These are phyloP conservation scores for Bombus polaris DNA, from an alignment of 1,140 invertebrate genomes.

Conservation along the genomic window DNA sequence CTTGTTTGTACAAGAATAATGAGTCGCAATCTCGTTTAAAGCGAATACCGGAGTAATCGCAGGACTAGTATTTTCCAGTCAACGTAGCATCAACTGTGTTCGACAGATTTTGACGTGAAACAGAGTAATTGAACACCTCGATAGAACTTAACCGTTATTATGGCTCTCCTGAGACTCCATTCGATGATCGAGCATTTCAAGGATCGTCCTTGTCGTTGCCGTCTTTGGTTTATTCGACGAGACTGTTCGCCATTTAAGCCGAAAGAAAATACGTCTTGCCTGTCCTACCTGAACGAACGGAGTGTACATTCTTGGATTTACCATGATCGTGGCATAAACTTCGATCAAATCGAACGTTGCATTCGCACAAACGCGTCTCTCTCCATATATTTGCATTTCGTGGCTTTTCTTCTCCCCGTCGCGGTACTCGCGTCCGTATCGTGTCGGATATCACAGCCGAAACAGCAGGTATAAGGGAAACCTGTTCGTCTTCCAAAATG, in stretches of 20 bases:
- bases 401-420: too few species aligned
- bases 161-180: background rate
- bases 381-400: background rate
- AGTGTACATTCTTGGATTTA: background rate
- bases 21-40: background rate
- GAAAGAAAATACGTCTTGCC: background rate
- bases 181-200: too few species aligned
- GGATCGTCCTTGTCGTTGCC: too few species aligned
- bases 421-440: background rate
- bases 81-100: too few species aligned
- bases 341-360: background rate
- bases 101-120: too few species aligned
- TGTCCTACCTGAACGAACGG: background rate
- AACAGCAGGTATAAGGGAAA: background rate
- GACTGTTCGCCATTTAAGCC: background rate
- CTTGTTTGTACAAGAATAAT: constrained; percentile 18
- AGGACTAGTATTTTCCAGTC: background rate
- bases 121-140: background rate
- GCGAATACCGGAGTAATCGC: background rate
- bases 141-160: background rate
- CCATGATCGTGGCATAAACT: background rate
- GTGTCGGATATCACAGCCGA: constrained; percentile 25
- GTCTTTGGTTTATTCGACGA: background rate
- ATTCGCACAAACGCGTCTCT: too few species aligned
- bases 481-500: constrained; percentile 8